These are phyloP conservation scores for Automeris io DNA, from an alignment of 2,888 invertebrate species.

Conservation along the genomic window DNA sequence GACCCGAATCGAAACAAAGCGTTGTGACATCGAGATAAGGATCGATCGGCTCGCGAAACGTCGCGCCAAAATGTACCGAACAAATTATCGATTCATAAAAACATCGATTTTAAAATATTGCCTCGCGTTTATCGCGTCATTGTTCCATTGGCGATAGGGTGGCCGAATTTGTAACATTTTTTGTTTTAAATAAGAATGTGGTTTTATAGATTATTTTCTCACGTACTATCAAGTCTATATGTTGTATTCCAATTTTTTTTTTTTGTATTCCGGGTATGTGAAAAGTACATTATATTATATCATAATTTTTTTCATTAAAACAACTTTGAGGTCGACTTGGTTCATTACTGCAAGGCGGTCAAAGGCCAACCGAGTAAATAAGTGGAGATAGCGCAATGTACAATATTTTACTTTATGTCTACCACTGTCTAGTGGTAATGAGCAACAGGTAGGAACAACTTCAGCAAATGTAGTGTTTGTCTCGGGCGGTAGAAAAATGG, in stretches of 20 bases:
- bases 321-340: background rate
- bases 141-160: constrained; percentile 55
- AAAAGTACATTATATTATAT: no score
- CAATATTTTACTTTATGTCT: constrained; percentile 1
- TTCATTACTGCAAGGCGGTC: background rate
- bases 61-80: constrained; percentile 70
- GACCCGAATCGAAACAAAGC: constrained; percentile 71
- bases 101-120: constrained; percentile 75
- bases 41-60: constrained; percentile 71
- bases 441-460: background rate
- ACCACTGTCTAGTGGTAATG: background rate
- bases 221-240: no score
- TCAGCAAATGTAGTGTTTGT: background rate
- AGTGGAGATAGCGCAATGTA: background rate
- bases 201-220: no score
- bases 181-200: no score
- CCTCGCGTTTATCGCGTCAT: constrained; percentile 61
- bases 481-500: no score
- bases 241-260: no score
- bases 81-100: constrained; percentile 78
- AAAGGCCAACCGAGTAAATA: background rate
- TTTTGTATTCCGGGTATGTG: no score
- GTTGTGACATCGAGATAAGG: constrained; percentile 70
- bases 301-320: background rate
- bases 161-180: constrained; percentile 37